Conservation (phyloP, 2,113 vertebrate genomes). For the Tenrec ecaudatus region DNA sequence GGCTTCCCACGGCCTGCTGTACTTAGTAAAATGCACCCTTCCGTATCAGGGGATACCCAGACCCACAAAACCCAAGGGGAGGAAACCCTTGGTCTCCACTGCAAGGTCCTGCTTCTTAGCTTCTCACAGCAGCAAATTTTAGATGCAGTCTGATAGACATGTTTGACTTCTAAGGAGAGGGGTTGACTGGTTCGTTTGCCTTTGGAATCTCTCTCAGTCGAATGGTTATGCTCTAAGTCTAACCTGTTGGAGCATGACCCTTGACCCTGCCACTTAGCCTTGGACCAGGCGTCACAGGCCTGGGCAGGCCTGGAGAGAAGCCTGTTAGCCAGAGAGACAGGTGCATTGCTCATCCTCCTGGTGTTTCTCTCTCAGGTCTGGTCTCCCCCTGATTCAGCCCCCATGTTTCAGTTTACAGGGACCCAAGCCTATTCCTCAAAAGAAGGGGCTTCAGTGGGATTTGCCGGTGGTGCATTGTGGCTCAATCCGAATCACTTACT, state of each 20-base stretch:
- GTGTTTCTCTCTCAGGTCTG: neutral
- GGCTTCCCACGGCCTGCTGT: neutral
- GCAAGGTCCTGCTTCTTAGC: neutral
- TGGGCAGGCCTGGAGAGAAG: neutral
- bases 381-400: too few species aligned
- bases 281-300: neutral
- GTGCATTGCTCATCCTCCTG: neutral
- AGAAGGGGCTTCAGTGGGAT: neutral
- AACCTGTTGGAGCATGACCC: neutral
- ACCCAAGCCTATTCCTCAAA: neutral
- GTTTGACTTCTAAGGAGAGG: neutral
- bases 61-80: neutral
- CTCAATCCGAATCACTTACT: conserved; percentile 49
- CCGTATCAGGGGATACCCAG: too few species aligned
- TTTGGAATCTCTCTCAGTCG: neutral
- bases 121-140: neutral
- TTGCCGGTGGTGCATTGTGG: neutral
- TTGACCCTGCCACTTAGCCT: neutral
- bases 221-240: neutral
- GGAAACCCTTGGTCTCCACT: too few species aligned
- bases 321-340: fast-evolving
- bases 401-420: neutral
- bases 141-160: neutral
- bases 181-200: neutral
- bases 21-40: neutral